Conservation (phyloP, 2,797 vertebrate genomes). For the Crenichthys baileyi region DNA sequence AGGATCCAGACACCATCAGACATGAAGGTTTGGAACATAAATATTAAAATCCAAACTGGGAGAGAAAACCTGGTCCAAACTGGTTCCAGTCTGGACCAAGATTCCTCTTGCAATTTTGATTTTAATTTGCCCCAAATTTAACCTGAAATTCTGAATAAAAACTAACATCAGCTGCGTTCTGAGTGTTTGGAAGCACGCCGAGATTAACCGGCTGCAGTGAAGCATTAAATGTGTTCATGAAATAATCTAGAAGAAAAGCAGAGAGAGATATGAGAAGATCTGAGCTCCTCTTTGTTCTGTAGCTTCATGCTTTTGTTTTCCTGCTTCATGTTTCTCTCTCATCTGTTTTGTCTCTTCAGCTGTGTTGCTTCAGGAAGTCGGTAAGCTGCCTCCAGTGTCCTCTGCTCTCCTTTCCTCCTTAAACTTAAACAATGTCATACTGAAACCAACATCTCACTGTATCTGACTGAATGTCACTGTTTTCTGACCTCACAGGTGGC, state of each 20-base stretch:
- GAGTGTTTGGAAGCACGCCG: not conserved
- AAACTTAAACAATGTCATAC: not conserved
- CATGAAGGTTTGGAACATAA: too few relatives aligned
- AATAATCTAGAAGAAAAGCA: too few relatives aligned
- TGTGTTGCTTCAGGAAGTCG: slow-evolving; percentile 80
- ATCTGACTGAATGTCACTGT: not conserved
- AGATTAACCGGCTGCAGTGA: too few relatives aligned
- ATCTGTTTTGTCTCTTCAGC: slow-evolving; percentile 64
- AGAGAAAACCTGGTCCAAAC: too few relatives aligned
- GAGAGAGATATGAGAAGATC: too few relatives aligned
- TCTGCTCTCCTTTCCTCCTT: not conserved
- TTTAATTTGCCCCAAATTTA: too few relatives aligned
- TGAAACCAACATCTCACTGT: not conserved
- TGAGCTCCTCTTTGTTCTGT: not conserved
- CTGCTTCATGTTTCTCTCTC: slow-evolving; percentile 18
- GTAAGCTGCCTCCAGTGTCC: slow-evolving; percentile 65
- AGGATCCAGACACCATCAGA: not conserved
- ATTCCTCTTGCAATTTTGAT: not conserved
- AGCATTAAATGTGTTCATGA: too few relatives aligned
- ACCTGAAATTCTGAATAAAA: not conserved
- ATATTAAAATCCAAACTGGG: too few relatives aligned
- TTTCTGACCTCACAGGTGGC: slow-evolving; percentile 69
- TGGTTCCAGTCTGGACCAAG: not conserved
- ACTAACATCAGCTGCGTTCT: not conserved
- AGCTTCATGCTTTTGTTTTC: not conserved